Evolutionary conservation across 1,140 invertebrate genomes (phyloP), one percentile per base, ranked within the genome.

Genomic region (Eumeta japonica): DNA sequence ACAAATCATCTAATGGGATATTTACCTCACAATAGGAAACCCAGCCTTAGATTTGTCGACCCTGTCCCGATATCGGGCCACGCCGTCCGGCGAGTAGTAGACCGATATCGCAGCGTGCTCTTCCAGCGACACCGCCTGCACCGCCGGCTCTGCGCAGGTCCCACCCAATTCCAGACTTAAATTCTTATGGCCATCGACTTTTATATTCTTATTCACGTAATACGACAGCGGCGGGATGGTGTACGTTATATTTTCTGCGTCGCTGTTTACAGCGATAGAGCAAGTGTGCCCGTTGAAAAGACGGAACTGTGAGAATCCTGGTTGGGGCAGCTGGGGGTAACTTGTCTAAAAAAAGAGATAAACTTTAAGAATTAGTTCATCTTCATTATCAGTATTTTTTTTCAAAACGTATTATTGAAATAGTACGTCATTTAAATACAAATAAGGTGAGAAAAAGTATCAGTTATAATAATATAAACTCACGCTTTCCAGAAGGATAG

Each of bases 261-360:
- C 35, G 28, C 51, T 56, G 2, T 57, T 39, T 30, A 72, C 40
- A 3, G 55, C 53, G 7, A 68, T 36, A 4, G 52, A 45, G 20
- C 64, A 70, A 1, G 56, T 56, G 37, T 82, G 61, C 2, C 77
- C 70, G 57, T 92, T 92, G 47, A 84, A 88, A 37, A 92, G 70
- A 37, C 86, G 77, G 19, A 92, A 36, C 60, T 90, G 87, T 0
- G 79, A 75, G 15, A 80, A 57, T 10, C 80, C 80, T 13, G 46
- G 11, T 20, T 70, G 52, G 2, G 89, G 84, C 16, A 85, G 45
- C 11, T 79, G 53, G 2, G 87, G 82, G 56, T 89, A 85, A 2
- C 85, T 87, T 47, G 68, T 65, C 82, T 87, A n/a, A n/a, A n/a
- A n/a, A n/a, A n/a, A n/a, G n/a, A n/a, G n/a, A n/a, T n/a, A n/a